A percentile compares a stretch with the other conserved stretches of the same genome.
phyloP scores from a whole-genome alignment of 2,797 vertebrate species.

The Bryconaethiops microstoma region DNA sequence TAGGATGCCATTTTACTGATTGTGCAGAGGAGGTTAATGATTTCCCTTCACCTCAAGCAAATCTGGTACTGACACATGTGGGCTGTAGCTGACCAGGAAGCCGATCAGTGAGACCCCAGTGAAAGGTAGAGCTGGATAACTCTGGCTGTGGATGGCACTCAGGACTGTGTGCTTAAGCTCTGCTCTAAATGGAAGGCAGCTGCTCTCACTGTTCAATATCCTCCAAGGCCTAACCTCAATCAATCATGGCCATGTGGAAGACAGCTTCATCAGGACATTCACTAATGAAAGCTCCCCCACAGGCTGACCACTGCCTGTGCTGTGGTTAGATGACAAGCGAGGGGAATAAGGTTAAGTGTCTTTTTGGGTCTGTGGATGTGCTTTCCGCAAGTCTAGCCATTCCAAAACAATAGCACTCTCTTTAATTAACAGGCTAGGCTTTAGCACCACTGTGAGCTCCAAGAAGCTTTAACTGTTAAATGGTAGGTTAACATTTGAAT shows the following conservation, averaged over 20 bases:
- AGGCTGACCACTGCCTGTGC: constrained; percentile 4
- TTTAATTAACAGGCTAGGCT: constrained; percentile 41
- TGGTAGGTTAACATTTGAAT: no score
- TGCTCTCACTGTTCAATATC: constrained; percentile 30
- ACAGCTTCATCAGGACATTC: constrained; percentile 18
- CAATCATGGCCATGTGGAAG: constrained; percentile 33
- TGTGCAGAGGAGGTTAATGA: constrained; percentile 27
- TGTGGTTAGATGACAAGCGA: constrained; percentile 3
- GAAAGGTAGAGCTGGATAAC: constrained; percentile 27
- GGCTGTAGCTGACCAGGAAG: constrained; percentile 14
- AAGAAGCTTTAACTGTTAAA: background rate
- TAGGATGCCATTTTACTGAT: constrained; percentile 12
- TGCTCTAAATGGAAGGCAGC: constrained; percentile 30
- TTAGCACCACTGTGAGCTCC: background rate
- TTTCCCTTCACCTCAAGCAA: constrained; percentile 27
- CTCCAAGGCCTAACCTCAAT: constrained; percentile 27
- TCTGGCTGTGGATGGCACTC: constrained; percentile 11
- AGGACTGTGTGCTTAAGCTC: constrained; percentile 25
- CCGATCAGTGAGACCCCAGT: constrained; percentile 2
- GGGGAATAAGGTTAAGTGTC: constrained; percentile 31
- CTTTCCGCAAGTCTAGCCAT: background rate
- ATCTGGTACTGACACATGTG: constrained; percentile 36
- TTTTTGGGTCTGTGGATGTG: constrained; percentile 14
- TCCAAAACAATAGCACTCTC: constrained; percentile 26
- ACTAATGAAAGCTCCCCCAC: constrained; percentile 16